A percentile compares a stretch with the other conserved stretches of the same genome.
Conservation (phyloP, 2,113 vertebrate genomes). For the Phoxinus phoxinus region DNA sequence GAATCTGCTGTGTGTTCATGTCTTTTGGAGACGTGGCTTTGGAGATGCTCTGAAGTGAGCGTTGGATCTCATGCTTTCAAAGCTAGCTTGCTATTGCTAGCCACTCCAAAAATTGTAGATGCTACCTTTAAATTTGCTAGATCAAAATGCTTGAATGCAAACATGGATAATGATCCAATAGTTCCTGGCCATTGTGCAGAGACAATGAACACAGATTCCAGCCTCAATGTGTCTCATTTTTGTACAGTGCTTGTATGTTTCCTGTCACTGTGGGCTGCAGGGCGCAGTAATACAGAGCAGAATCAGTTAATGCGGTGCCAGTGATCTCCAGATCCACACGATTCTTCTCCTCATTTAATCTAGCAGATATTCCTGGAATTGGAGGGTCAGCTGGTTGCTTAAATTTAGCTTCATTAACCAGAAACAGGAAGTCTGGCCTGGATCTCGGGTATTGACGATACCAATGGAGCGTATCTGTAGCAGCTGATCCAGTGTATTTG, state of each 20-base stretch:
- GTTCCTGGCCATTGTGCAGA: too few relatives aligned
- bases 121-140: too few relatives aligned
- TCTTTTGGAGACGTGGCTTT: too few relatives aligned
- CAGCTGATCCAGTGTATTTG: neutral
- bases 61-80: too few relatives aligned
- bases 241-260: neutral
- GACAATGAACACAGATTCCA: neutral
- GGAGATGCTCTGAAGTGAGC: too few relatives aligned
- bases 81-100: too few relatives aligned
- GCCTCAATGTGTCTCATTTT: neutral
- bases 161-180: too few relatives aligned
- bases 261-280: slow-evolving; percentile 35
- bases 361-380: slow-evolving; percentile 26
- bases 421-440: slow-evolving; percentile 19
- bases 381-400: neutral
- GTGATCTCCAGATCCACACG: slow-evolving; percentile 18
- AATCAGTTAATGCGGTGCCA: neutral
- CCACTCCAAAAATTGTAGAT: too few relatives aligned
- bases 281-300: slow-evolving; percentile 41
- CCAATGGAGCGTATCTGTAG: slow-evolving; percentile 15
- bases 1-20: too few relatives aligned
- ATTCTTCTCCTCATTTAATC: slow-evolving; percentile 6
- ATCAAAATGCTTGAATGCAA: too few relatives aligned
- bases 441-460: slow-evolving; percentile 33
- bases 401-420: neutral